Conservation (phyloP, 2,888 invertebrate genomes). For the Pyralis farinalis region DNA sequence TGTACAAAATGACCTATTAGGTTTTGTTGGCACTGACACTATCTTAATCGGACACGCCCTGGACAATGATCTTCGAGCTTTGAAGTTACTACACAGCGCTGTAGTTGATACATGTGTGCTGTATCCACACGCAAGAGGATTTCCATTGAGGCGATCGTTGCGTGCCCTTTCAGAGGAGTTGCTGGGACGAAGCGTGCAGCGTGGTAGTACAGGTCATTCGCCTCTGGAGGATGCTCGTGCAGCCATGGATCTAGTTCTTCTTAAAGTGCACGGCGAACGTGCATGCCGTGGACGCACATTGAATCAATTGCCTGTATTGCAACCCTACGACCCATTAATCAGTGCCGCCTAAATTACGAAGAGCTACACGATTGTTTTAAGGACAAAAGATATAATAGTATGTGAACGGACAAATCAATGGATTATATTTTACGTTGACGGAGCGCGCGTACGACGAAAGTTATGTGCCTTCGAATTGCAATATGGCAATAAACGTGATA, state of each 20-base stretch:
- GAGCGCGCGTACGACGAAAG: constrained; percentile 66
- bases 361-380: constrained; percentile 50
- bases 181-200: constrained; percentile 92
- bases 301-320: constrained; percentile 42
- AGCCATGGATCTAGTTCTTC: constrained; percentile 93
- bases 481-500: constrained; percentile 76
- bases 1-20: constrained; percentile 92
- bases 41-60: constrained; percentile 97
- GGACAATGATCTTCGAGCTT: constrained; percentile 94
- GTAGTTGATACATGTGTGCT: constrained; percentile 95
- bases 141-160: constrained; percentile 91
- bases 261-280: constrained; percentile 80
- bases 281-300: constrained; percentile 38
- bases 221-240: constrained; percentile 96
- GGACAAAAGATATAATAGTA: constrained; percentile 46
- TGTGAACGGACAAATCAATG: constrained; percentile 49
- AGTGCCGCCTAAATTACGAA: constrained; percentile 63
- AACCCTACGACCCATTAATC: constrained; percentile 70
- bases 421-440: constrained; percentile 72
- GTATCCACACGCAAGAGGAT: constrained; percentile 93
- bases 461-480: constrained; percentile 80
- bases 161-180: constrained; percentile 87
- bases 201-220: constrained; percentile 87
- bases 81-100: constrained; percentile 90
- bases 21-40: constrained; percentile 89